A percentile compares a stretch with the other conserved stretches of the same genome.
Evolutionary conservation across 2,888 invertebrate species (phyloP).

Genomic region (Incurvaria masculella): DNA sequence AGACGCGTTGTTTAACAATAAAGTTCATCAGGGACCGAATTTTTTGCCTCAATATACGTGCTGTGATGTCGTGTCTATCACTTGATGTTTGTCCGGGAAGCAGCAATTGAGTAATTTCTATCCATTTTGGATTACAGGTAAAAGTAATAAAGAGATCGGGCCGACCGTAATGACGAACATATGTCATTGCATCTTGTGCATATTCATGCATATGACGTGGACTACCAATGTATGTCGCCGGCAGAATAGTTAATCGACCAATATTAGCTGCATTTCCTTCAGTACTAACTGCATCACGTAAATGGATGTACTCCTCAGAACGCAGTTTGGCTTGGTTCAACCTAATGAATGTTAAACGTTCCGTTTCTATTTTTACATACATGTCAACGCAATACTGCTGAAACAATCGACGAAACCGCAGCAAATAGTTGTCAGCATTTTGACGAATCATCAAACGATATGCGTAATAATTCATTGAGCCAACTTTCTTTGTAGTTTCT

Average conservation of each 20-base stretch:
- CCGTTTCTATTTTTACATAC: neutral
- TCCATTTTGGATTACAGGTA: neutral
- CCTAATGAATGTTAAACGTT: neutral
- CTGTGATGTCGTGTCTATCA: neutral
- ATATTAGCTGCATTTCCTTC: neutral
- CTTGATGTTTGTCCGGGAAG: neutral
- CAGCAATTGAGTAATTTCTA: neutral
- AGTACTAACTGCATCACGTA: neutral
- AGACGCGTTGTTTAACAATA: constrained; percentile 1
- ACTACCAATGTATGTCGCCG: neutral
- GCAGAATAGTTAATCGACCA: neutral
- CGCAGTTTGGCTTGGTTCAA: neutral
- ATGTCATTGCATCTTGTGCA: neutral
- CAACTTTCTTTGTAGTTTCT: neutral
- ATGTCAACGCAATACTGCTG: neutral
- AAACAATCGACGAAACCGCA: neutral
- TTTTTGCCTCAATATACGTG: neutral
- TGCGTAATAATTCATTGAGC: neutral
- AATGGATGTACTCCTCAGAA: neutral
- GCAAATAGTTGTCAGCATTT: neutral
- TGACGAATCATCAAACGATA: neutral
- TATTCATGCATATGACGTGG: too few species aligned
- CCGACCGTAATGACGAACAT: neutral
- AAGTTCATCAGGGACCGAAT: neutral
- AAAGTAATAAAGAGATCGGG: neutral